These are phyloP conservation scores for Acanthurus tractus DNA, from an alignment of 2,797 vertebrate species.

Conservation along the genomic window DNA sequence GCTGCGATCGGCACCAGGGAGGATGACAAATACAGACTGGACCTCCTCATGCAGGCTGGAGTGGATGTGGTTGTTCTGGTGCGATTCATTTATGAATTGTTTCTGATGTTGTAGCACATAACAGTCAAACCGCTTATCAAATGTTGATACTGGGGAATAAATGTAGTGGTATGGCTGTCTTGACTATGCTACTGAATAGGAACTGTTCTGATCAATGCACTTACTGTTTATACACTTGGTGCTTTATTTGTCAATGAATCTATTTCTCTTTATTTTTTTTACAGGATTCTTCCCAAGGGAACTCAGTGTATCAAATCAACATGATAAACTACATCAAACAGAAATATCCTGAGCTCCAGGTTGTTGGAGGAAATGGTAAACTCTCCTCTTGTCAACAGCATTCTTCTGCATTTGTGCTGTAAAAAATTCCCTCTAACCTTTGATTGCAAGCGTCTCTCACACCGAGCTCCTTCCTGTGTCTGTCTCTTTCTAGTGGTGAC, in stretches of 20 bases:
- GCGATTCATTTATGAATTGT: conserved; percentile 50
- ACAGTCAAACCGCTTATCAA: background rate
- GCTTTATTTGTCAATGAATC: background rate
- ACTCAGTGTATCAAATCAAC: conserved; percentile 93
- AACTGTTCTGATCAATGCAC: background rate
- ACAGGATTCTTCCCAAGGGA: conserved; percentile 94
- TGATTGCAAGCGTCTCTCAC: background rate
- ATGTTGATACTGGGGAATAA: background rate
- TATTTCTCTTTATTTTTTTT: conserved; percentile 6
- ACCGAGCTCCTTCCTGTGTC: conserved; percentile 54
- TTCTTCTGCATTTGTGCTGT: background rate
- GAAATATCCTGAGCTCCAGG: conserved; percentile 91
- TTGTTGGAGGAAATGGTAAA: conserved; percentile 92
- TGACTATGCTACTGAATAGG: background rate
- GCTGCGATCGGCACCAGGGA: conserved; percentile 94
- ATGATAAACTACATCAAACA: conserved; percentile 94
- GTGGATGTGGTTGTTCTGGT: conserved; percentile 94
- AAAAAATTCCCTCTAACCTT: background rate
- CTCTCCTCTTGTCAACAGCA: background rate
- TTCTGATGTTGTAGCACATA: background rate
- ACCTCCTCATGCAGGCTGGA: conserved; percentile 91
- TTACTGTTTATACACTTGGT: background rate
- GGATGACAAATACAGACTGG: conserved; percentile 95
- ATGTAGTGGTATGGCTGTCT: background rate
- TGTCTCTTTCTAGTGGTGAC: conserved; percentile 88